Percentiles rank a stretch among this genome's conserved stretches.
Conservation (phyloP, 2,797 vertebrate genomes). For the Toxotes lorentzi region DNA sequence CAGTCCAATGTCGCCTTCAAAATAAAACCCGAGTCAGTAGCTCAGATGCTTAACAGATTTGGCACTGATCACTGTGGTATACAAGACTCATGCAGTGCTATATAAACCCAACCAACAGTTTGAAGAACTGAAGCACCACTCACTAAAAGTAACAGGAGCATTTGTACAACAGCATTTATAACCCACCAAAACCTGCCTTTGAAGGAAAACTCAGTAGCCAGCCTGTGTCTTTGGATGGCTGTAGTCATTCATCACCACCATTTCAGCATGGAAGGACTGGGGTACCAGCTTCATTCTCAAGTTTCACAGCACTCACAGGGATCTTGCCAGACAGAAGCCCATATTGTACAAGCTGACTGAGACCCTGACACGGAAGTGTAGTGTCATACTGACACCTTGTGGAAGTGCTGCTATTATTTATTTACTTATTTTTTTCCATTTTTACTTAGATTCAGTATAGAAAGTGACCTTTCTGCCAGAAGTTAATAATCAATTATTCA, state of each 20-base stretch:
- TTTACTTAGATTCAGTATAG: too few species aligned
- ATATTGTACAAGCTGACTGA: conserved; percentile 38
- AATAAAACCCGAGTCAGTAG: conserved; percentile 40
- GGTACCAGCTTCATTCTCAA: conserved; percentile 35
- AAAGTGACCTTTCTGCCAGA: neutral
- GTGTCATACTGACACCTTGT: conserved; percentile 69
- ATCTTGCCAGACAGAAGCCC: conserved; percentile 24
- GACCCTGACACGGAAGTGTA: neutral
- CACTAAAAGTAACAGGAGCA: too few species aligned
- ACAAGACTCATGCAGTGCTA: conserved; percentile 19
- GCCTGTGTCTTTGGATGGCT: neutral
- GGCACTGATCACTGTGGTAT: conserved; percentile 2
- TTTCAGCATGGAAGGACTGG: conserved; percentile 7
- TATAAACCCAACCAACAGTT: neutral
- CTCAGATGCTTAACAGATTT: conserved; percentile 34
- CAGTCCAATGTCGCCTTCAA: conserved; percentile 35
- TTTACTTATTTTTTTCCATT: too few species aligned
- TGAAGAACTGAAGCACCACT: neutral
- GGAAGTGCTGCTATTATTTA: conserved; percentile 22
- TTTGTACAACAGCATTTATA: neutral
- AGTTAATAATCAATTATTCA: neutral
- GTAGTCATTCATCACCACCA: conserved; percentile 12
- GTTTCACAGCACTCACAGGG: conserved; percentile 53
- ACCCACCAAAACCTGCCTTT: neutral
- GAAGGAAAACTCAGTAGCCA: neutral